phyloP scores from a whole-genome alignment of 2,888 invertebrate species.

The Dolichomitus sp. region DNA sequence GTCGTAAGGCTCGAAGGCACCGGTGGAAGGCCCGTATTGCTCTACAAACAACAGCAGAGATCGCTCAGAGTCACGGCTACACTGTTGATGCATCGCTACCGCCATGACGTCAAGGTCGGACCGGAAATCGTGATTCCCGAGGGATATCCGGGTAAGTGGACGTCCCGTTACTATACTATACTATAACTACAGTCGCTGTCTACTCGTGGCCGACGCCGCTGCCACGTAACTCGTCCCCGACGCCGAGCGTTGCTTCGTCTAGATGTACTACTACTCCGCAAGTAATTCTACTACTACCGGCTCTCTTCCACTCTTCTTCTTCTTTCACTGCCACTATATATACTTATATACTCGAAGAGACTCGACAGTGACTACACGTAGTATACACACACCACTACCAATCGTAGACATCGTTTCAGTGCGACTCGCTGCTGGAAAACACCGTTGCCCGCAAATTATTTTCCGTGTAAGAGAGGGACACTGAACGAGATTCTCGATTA shows the following conservation, averaged over 20 bases:
- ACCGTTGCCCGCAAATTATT: constrained; percentile 71
- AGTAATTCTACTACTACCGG: constrained; percentile 49
- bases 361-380: constrained; percentile 41
- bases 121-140: constrained; percentile 87
- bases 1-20: constrained; percentile 85
- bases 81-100: constrained; percentile 86
- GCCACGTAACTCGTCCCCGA: constrained; percentile 45
- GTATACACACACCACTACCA: constrained; percentile 33
- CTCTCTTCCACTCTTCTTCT: constrained; percentile 49
- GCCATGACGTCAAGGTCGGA: constrained; percentile 86
- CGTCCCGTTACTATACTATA: constrained; percentile 57
- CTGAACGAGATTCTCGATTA: constrained; percentile 60
- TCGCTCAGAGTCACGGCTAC: constrained; percentile 82
- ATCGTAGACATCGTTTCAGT: constrained; percentile 55
- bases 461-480: constrained; percentile 54
- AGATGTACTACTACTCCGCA: constrained; percentile 35
- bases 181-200: constrained; percentile 29
- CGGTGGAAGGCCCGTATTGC: constrained; percentile 85
- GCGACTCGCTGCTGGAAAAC: constrained; percentile 63
- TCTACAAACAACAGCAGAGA: constrained; percentile 82
- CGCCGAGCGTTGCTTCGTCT: constrained; percentile 33
- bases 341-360: constrained; percentile 16
- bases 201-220: constrained; percentile 17
- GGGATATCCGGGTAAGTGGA: constrained; percentile 86
- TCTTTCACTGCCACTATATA: constrained; percentile 41